Conservation (phyloP, 2,113 vertebrate species). For the Campylorhamphus procurvoides region DNA sequence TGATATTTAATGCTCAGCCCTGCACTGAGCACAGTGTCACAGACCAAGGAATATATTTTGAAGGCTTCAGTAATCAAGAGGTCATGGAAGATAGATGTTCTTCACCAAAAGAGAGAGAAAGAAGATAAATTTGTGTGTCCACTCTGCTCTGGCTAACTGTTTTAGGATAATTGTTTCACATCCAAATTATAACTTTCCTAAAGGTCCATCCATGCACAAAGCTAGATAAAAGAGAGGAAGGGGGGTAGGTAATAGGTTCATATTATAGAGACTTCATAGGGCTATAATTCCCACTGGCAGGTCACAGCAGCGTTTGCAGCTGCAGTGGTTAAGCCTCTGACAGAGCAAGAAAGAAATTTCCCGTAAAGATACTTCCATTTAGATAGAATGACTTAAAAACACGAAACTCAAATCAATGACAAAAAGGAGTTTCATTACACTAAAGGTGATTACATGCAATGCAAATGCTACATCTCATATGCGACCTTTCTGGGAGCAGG, state of each 20-base stretch:
- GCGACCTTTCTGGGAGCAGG: neutral
- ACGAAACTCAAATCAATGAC: neutral
- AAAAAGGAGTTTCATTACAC: neutral
- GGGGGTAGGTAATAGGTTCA: conserved; percentile 65
- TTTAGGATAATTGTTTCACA: conserved; percentile 82
- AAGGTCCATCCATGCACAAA: conserved; percentile 71
- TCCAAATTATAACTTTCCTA: conserved; percentile 79
- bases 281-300: conserved; percentile 63
- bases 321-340: neutral
- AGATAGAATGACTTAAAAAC: neutral
- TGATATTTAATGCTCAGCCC: conserved; percentile 96
- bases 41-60: conserved; percentile 86
- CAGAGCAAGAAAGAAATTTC: neutral
- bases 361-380: neutral
- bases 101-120: conserved; percentile 78
- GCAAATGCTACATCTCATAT: neutral
- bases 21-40: conserved; percentile 73
- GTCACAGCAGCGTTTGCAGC: conserved; percentile 28
- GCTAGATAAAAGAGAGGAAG: conserved; percentile 48
- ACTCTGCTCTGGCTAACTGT: conserved; percentile 77
- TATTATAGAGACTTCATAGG: conserved; percentile 60
- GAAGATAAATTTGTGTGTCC: conserved; percentile 82
- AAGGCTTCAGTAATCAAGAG: conserved; percentile 85
- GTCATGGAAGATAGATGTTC: conserved; percentile 91
- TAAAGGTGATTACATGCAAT: neutral